A percentile compares a stretch with the other conserved stretches of the same genome.
Conservation (phyloP, 2,113 vertebrate genomes). For the Gulo gulo region DNA sequence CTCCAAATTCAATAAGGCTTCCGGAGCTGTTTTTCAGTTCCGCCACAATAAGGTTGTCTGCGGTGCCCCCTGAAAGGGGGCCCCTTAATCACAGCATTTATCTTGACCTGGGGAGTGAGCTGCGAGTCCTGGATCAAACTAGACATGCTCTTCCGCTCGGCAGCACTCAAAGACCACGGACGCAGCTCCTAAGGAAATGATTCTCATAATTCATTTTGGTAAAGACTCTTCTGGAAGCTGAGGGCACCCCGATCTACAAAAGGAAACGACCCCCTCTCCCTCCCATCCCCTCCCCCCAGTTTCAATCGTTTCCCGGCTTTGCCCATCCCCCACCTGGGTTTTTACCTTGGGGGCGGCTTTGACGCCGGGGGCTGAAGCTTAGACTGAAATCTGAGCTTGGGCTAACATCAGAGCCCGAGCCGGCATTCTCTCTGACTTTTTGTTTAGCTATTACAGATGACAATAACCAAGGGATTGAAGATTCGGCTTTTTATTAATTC, state of each 20-base stretch:
- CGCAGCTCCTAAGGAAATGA: background rate
- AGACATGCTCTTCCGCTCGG: background rate
- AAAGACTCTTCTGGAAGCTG: background rate
- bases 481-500: background rate
- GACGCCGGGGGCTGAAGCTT: background rate
- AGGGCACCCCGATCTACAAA: background rate
- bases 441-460: background rate
- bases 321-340: background rate
- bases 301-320: background rate
- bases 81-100: background rate
- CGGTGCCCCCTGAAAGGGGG: background rate
- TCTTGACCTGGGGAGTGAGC: background rate
- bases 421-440: background rate
- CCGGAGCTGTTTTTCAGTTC: background rate
- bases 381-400: background rate
- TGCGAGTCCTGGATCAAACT: background rate
- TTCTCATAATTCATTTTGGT: background rate
- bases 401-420: background rate
- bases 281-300: background rate
- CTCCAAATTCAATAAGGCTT: background rate
- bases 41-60: background rate
- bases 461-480: background rate
- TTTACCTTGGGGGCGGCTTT: background rate
- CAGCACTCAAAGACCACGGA: background rate
- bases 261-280: background rate